Base-by-base conservation (phyloP, 2,888 invertebrate species). In the Monoplex corrugatus region DNA sequence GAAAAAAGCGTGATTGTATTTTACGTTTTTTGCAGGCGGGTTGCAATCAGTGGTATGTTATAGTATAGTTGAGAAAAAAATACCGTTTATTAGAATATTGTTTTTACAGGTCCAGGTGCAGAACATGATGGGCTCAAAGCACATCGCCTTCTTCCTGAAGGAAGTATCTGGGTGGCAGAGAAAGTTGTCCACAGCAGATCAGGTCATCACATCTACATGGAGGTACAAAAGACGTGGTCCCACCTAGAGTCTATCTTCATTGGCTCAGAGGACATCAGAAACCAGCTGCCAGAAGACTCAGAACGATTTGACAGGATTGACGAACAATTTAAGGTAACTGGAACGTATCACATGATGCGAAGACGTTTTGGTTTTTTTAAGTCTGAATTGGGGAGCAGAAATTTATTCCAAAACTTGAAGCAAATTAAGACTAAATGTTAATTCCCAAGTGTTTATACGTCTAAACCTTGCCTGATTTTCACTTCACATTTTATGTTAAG, bases 201-300 rank as follows among this genome's bases (percentile, higher is more conserved):
- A 98, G 90, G 99, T 96, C 5, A 96, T 96, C 87, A 92, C 44
- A 96, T 96, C 90, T 95, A 95, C 98, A 98, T 99, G 96, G 99
- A 99, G 96, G 99, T 99, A 43, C 99, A 99, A 96, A 97, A 99
- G 89, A 99, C 99, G 43, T 99, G 99, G 99, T 98, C 98, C 94
- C 98, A 99, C 96, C 97, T 99, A 91, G 99, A 99, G 96, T 98
- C 98, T 93, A 99, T 99, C 95, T 99, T 99, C 96, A 99, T 99
- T 97, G 99, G 98, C 92, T 99, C 99, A 0, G 99, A 99, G 96
- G 99, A 99, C 96, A 99, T 99, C 93, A 97, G 99, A 90, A 98
- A 98, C 94, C 99, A 99, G 95, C 96, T 99, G 87, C 99, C 99
- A 1, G 98, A 98, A 92, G 99, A 99, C 96, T 98, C 99, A 0